Percentiles rank a stretch among this genome's conserved stretches.
These are phyloP conservation scores for Anguilla rostrata DNA, from an alignment of 2,113 vertebrate species.

Conservation along the genomic window DNA sequence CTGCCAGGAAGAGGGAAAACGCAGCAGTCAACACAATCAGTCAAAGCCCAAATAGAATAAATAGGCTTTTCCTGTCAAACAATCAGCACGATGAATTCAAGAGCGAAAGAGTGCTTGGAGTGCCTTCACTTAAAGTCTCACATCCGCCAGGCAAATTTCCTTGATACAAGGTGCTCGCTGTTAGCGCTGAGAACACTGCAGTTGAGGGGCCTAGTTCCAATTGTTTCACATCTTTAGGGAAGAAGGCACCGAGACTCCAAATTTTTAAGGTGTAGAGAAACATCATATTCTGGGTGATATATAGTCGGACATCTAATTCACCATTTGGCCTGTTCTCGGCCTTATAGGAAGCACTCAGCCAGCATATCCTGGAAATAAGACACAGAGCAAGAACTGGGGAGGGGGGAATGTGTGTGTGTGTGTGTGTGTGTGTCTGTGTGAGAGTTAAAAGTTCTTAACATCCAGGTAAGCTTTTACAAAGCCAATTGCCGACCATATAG, in stretches of 20 bases:
- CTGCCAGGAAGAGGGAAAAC: conserved; percentile 51
- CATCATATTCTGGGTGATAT: too few species aligned
- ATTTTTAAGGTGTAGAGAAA: too few species aligned
- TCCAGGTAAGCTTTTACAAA: too few species aligned
- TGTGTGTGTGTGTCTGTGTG: too few species aligned
- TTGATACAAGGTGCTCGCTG: neutral
- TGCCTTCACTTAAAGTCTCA: neutral
- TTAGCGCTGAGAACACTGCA: neutral
- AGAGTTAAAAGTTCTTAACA: too few species aligned
- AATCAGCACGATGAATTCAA: conserved; percentile 12
- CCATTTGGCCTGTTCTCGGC: too few species aligned
- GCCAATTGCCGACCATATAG: too few species aligned
- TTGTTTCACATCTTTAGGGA: neutral
- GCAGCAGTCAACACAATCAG: conserved; percentile 21
- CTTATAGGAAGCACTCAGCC: too few species aligned
- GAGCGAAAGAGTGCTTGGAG: neutral
- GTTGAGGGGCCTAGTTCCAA: neutral
- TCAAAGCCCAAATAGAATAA: neutral
- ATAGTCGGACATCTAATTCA: too few species aligned
- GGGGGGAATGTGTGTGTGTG: too few species aligned
- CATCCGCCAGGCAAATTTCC: neutral
- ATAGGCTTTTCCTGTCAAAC: neutral
- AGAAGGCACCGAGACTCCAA: neutral
- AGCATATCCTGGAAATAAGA: too few species aligned
- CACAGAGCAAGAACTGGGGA: too few species aligned